Percentiles rank a stretch among this genome's conserved stretches.
Evolutionary conservation across 23 tunicate genomes (phyloP).

Genomic region (Diplosoma virens): DNA sequence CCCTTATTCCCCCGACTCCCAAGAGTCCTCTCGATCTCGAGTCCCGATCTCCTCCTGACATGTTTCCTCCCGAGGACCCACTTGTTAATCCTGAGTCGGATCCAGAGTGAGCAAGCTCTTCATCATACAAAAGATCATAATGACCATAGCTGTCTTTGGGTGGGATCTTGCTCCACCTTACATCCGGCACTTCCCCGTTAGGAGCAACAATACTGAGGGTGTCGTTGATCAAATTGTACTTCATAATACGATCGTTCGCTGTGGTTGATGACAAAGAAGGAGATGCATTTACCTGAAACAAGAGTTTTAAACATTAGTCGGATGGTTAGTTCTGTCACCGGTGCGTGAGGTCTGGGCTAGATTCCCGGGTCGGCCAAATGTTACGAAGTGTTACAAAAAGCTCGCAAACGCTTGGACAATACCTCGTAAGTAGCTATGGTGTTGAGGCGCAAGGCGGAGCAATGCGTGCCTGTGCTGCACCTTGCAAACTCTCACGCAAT

Average conservation of each 20-base stretch:
- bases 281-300: slow-evolving; percentile 87
- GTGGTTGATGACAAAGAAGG: slow-evolving; percentile 98
- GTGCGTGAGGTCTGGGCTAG: too few relatives aligned
- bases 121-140: slow-evolving; percentile 93
- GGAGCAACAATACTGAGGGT: slow-evolving; percentile 85
- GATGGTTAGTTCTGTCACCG: neutral
- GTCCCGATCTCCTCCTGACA: slow-evolving; percentile 42
- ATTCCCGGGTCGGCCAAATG: too few relatives aligned
- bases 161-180: slow-evolving; percentile 83
- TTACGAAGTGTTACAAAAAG: too few relatives aligned
- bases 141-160: slow-evolving; percentile 87
- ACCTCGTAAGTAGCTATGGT: too few relatives aligned
- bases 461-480: too few relatives aligned
- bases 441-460: too few relatives aligned
- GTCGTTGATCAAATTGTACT: slow-evolving; percentile 92
- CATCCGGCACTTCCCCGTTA: slow-evolving; percentile 91
- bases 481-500: too few relatives aligned
- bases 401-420: too few relatives aligned
- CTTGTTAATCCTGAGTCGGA: slow-evolving; percentile 21
- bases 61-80: slow-evolving; percentile 35
- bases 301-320: neutral
- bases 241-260: slow-evolving; percentile 98
- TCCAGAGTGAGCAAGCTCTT: slow-evolving; percentile 76
- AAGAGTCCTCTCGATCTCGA: slow-evolving; percentile 81
- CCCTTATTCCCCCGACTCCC: slow-evolving; percentile 68